Evolutionary conservation across 2,888 invertebrate species (phyloP).

Genomic region (Rhyacophila evoluta): DNA sequence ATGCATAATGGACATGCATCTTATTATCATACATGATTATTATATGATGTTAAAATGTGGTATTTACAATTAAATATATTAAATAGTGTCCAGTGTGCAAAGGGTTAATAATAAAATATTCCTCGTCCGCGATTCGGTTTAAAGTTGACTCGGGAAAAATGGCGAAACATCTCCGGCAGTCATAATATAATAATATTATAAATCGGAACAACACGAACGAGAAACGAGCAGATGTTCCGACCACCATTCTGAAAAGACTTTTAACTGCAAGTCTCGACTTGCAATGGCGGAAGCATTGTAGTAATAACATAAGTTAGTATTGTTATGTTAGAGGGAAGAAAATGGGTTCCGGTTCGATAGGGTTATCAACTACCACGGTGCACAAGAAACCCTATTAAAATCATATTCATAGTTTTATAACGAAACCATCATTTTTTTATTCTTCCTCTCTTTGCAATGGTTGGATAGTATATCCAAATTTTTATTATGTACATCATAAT

Average conservation of each 20-base stretch:
- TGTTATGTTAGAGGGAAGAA: background rate
- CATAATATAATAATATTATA: background rate
- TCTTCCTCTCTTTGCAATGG: too few relatives aligned
- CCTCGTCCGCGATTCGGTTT: background rate
- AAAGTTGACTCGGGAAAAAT: background rate
- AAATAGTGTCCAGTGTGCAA: background rate
- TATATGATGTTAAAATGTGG: too few relatives aligned
- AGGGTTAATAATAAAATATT: background rate
- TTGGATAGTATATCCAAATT: too few relatives aligned
- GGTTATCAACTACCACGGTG: too few relatives aligned
- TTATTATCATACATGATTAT: too few relatives aligned
- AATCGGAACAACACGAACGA: conserved; percentile 7
- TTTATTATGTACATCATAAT: too few relatives aligned
- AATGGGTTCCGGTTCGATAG: background rate
- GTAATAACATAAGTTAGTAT: background rate
- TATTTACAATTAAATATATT: too few relatives aligned
- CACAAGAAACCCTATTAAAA: too few relatives aligned
- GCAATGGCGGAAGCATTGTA: background rate
- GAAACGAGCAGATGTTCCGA: background rate
- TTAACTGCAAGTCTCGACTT: background rate
- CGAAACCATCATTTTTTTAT: too few relatives aligned
- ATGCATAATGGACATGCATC: too few relatives aligned
- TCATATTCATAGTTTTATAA: too few relatives aligned
- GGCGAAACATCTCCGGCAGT: background rate
- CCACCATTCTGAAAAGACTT: background rate